These are phyloP conservation scores for Griposia aprilina DNA, from an alignment of 2,888 invertebrate genomes.

Conservation along the genomic window DNA sequence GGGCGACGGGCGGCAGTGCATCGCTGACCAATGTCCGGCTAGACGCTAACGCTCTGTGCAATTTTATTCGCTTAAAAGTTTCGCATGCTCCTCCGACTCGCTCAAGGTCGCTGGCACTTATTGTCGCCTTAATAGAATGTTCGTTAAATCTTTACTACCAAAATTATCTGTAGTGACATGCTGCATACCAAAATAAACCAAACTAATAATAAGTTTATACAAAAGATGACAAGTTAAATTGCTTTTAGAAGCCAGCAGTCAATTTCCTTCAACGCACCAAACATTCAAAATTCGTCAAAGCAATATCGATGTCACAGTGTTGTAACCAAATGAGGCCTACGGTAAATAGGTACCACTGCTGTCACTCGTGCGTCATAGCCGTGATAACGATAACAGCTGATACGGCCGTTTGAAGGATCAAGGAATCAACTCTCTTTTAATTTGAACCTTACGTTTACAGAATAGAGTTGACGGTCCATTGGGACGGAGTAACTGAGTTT, in stretches of 20 bases:
- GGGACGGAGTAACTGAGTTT: neutral
- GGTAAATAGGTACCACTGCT: constrained; percentile 68
- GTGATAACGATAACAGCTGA: constrained; percentile 77
- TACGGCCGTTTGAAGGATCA: constrained; percentile 70
- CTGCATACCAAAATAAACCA: neutral
- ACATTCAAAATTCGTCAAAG: constrained; percentile 17
- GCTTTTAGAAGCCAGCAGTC: neutral
- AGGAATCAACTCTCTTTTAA: neutral
- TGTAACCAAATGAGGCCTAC: constrained; percentile 63
- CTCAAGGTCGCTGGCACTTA: too few species aligned
- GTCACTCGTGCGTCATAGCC: constrained; percentile 75
- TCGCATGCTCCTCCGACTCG: too few species aligned
- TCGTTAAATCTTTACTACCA: neutral
- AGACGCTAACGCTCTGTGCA: too few species aligned
- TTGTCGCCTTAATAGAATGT: too few species aligned
- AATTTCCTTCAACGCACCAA: neutral
- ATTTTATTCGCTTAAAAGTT: too few species aligned
- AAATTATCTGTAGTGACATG: neutral
- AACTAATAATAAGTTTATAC: neutral
- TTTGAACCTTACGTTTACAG: neutral
- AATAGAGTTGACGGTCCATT: constrained; percentile 18
- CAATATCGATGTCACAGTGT: constrained; percentile 49
- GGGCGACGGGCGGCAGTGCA: too few species aligned
- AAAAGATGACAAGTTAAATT: neutral
- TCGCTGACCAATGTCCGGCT: too few species aligned